Base-by-base conservation (phyloP, 2,888 invertebrate species). In the Trilocha varians region DNA sequence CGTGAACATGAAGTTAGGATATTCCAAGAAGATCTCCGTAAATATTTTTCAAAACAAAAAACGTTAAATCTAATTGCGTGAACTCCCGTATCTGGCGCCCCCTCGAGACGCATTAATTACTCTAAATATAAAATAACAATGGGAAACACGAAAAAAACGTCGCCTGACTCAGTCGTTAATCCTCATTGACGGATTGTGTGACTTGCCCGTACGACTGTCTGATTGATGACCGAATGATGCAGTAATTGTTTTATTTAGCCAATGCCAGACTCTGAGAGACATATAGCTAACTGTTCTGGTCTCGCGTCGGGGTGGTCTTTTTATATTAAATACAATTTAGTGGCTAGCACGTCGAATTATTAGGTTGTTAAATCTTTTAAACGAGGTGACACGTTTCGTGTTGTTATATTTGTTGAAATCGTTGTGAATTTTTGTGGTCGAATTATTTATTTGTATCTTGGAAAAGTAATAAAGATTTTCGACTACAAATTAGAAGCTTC, bases 71-170 rank as follows among this genome's bases (percentile, higher is more conserved):
- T 9, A 25, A 25, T 4, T 11, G 25, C 2, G 25, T 25, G 25
- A 11, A 8, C 4, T 25, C 25, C 25, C 25, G 6, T 25, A 25
- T 25, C 25, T 55, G 63, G 65, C 65, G 65, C 64, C 57, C 43
- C 62, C 25, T 25, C 62, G 55, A 55, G 60, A 65, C 65, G 54
- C 66, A 67, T 66, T 66, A 67, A 66, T 67, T 67, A 66, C 59
- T 52, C 62, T 67, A 67, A 66, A 67, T 67, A 66, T 54, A 52
- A 25, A 49, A 58, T 59, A 52, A 54, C 50, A 53, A 58, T 40
- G 47, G 42, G 45, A 46, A 47, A 52, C 47, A 48, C 38, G 44
- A 45, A 50, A 56, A 54, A 52, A 52, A 50, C 39, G 51, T 36
- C 32, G 44, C 45, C 51, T 34, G 41, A 11, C n/a, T n/a, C 37